Conservation (phyloP, 2,113 vertebrate genomes). For the Hemiscyllium ocellatum region DNA sequence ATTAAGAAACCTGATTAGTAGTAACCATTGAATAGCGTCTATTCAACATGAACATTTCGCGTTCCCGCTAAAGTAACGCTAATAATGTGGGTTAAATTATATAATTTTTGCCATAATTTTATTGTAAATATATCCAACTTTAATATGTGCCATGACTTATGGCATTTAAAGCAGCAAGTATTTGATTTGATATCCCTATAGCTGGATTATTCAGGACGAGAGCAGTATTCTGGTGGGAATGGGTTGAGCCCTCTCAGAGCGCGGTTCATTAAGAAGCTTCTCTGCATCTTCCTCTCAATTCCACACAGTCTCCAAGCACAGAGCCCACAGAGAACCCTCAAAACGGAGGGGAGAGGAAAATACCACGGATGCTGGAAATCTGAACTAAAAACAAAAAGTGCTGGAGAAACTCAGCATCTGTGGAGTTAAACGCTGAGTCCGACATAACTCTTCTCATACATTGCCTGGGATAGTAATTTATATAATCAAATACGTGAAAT, state of each 20-base stretch:
- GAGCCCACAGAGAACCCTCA: too few relatives aligned
- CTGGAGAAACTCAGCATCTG: too few relatives aligned
- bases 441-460: too few relatives aligned
- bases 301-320: background rate
- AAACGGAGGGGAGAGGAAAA: background rate
- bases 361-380: too few relatives aligned
- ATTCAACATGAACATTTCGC: background rate
- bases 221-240: background rate
- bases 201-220: background rate
- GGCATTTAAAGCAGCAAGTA: background rate
- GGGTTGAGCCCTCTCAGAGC: background rate
- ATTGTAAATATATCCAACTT: background rate
- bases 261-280: too few relatives aligned
- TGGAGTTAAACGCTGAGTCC: too few relatives aligned
- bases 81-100: background rate
- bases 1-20: background rate
- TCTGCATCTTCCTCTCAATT: background rate
- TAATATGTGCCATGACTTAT: background rate
- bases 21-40: background rate
- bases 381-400: too few relatives aligned
- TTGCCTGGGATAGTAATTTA: too few relatives aligned
- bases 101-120: background rate
- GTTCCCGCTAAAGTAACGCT: background rate
- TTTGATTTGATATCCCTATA: background rate
- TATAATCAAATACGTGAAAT: too few relatives aligned